A percentile compares a stretch with the other conserved stretches of the same genome.
Conservation (phyloP, 92 coral and sea anemone genomes). For the Porites rus region DNA sequence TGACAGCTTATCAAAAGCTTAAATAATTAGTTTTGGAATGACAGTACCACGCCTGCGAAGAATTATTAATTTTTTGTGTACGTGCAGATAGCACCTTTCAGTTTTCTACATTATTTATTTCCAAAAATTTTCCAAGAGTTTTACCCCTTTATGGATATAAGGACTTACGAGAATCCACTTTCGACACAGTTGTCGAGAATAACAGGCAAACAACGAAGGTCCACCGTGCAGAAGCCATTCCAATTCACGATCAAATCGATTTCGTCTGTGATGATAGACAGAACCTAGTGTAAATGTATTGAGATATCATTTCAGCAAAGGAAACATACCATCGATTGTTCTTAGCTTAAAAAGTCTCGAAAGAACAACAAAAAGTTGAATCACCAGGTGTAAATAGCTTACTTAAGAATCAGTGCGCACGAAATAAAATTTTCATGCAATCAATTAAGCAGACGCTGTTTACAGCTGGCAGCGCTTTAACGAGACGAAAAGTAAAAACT, state of each 20-base stretch:
- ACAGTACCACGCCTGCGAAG: neutral
- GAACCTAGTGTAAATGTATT: neutral
- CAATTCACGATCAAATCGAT: slow-evolving; percentile 7
- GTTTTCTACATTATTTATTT: neutral
- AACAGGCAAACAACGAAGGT: neutral
- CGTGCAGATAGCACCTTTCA: neutral
- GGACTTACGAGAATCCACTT: slow-evolving; percentile 21
- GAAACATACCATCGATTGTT: neutral
- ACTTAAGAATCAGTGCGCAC: no score
- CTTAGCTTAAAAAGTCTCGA: neutral
- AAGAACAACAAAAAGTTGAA: neutral
- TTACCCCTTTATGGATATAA: neutral
- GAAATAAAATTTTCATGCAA: no score
- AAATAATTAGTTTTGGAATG: neutral
- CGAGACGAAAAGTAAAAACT: no score
- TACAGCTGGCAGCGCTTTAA: no score
- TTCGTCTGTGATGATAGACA: neutral
- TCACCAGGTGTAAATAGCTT: no score
- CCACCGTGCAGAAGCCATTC: slow-evolving; percentile 25
- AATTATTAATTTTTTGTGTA: neutral
- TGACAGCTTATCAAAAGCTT: neutral
- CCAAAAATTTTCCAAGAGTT: neutral
- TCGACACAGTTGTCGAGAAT: neutral
- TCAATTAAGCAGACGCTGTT: no score
- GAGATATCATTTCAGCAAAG: neutral